Percentiles rank a stretch among this genome's conserved stretches.
These are phyloP conservation scores for Lissocephala sabroskyi DNA, from an alignment of 2,888 invertebrate species.

Conservation along the genomic window DNA sequence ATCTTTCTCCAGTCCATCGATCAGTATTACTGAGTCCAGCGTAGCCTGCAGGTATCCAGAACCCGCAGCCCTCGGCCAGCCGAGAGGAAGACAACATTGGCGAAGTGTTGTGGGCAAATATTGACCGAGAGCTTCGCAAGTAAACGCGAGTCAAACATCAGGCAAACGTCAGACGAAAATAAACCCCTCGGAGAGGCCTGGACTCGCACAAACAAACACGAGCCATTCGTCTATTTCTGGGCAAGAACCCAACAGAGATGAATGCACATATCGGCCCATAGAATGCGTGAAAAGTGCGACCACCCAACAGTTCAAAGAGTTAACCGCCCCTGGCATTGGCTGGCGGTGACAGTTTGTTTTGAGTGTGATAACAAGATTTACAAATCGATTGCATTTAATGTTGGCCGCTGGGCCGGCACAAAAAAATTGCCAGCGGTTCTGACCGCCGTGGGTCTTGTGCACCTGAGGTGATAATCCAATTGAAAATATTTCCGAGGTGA, in stretches of 20 bases:
- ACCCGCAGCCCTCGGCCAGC: too few relatives aligned
- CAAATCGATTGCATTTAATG: conserved; percentile 56
- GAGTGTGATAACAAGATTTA: conserved; percentile 64
- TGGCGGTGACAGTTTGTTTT: conserved; percentile 28
- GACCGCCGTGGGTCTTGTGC: too few relatives aligned
- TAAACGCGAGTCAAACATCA: conserved; percentile 66
- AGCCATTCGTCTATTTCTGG: too few relatives aligned
- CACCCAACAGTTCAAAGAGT: conserved; percentile 26
- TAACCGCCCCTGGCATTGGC: conserved; percentile 28
- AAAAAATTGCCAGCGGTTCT: too few relatives aligned
- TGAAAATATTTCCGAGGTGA: too few relatives aligned
- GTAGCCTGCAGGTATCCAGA: too few relatives aligned
- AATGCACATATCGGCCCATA: conserved; percentile 11
- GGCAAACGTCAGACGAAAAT: conserved; percentile 30
- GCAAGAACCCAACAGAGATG: neutral
- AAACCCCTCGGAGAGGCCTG: conserved; percentile 4
- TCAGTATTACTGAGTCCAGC: too few relatives aligned
- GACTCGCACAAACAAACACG: neutral
- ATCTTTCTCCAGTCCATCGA: too few relatives aligned
- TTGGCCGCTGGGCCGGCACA: too few relatives aligned
- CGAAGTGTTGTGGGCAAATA: conserved; percentile 61
- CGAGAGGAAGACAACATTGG: conserved; percentile 48
- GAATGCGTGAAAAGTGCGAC: conserved; percentile 52
- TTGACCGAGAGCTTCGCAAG: conserved; percentile 64
- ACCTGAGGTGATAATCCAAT: too few relatives aligned